phyloP scores from a whole-genome alignment of 1,140 invertebrate species.

The Leguminivora glycinivorella region DNA sequence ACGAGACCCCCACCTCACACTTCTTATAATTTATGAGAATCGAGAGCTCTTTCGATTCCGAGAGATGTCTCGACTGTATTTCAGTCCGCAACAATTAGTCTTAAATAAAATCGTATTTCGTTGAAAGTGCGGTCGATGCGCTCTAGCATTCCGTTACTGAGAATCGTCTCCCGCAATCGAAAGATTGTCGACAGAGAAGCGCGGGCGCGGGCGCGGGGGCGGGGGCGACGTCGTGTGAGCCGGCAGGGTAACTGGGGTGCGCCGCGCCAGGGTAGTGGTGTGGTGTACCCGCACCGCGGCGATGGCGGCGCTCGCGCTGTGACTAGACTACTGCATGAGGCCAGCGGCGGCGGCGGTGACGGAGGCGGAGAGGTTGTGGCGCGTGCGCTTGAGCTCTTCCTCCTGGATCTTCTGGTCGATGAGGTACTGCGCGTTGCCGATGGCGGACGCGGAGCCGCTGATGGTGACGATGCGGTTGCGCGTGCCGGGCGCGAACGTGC shows the following conservation, averaged over 20 bases:
- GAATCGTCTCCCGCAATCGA: too few species aligned
- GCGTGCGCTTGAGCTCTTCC: conserved; percentile 95
- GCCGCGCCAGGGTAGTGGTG: neutral
- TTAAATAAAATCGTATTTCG: too few species aligned
- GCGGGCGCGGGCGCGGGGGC: too few species aligned
- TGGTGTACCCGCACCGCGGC: too few species aligned
- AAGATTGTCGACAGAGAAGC: too few species aligned
- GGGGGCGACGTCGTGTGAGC: too few species aligned
- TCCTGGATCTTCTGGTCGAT: conserved; percentile 97
- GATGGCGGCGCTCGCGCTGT: too few species aligned
- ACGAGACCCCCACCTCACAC: neutral
- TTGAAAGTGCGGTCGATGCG: too few species aligned
- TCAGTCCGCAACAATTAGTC: too few species aligned
- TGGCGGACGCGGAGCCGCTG: conserved; percentile 91
- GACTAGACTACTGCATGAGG: conserved; percentile 80
- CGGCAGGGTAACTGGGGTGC: too few species aligned
- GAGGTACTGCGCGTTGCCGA: conserved; percentile 94
- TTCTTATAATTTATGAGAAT: neutral
- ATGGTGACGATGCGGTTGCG: conserved; percentile 98
- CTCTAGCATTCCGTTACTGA: too few species aligned
- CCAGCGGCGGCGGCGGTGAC: conserved; percentile 81
- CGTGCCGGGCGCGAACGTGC: conserved; percentile 96
- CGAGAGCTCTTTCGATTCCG: neutral
- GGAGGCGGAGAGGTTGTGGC: conserved; percentile 82
- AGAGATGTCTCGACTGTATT: too few species aligned